Evolutionary conservation across 2,888 invertebrate species (phyloP), one percentile per base, ranked within the genome.

Genomic region (Zaprionus obscuricornis): DNA sequence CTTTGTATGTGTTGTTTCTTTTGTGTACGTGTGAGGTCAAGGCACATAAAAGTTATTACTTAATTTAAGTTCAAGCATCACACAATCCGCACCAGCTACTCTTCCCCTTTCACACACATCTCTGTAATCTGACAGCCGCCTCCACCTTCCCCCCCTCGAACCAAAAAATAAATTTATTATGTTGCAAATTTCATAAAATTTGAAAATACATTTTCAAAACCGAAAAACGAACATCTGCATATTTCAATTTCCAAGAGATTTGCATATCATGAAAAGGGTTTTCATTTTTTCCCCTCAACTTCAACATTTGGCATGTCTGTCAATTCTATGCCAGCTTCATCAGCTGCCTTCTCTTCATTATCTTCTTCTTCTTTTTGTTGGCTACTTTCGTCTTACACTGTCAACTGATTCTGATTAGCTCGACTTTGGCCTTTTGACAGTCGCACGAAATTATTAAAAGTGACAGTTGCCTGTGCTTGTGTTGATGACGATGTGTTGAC

Each of bases 31-130:
- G 55, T 49, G 55, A 74, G 86, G 83, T 84, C 86, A 86, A 73
- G 66, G 52, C 70, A 66, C 60, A 72, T 66, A 64, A 85, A 85
- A 85, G 79, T 85, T 87, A 84, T 85, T 85, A 87, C 87, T 85
- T 86, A 82, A 87, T 85, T 85, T 79, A 84, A 83, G 78, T 81
- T 66, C 64, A n/a, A n/a, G n/a, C n/a, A n/a, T n/a, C n/a, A n/a
- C n/a, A n/a, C n/a, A n/a, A n/a, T n/a, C n/a, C 37, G 10, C 6
- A 7, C 3, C 37, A n/a, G n/a, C n/a, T n/a, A n/a, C n/a, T n/a
- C n/a, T n/a, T n/a, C n/a, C n/a, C n/a, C n/a, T n/a, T n/a, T n/a
- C n/a, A n/a, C n/a, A n/a, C n/a, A 46, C 45, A 31, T 24, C 37
- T 36, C 59, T 60, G 31, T 55, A 56, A 58, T 60, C 56, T 57